These are phyloP conservation scores for Pterois miles DNA, from an alignment of 2,797 vertebrate genomes.

Conservation along the genomic window DNA sequence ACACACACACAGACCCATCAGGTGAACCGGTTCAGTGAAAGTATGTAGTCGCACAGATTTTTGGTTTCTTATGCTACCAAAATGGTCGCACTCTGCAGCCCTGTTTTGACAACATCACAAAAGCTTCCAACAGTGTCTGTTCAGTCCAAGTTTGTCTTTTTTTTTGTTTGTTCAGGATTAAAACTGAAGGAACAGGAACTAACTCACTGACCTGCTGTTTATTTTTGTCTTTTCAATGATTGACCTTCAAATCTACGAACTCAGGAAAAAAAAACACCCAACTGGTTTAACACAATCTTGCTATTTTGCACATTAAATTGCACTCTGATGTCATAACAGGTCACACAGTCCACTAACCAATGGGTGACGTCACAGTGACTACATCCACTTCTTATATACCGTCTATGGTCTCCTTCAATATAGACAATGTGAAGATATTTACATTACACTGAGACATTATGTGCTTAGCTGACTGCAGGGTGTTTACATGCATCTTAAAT, in stretches of 20 bases:
- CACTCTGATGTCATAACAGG: too few relatives aligned
- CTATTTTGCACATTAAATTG: too few relatives aligned
- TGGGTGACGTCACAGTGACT: too few relatives aligned
- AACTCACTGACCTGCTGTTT: background rate
- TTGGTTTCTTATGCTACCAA: too few relatives aligned
- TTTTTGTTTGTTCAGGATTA: slow-evolving; percentile 6
- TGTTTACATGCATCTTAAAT: background rate
- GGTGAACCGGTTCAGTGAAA: too few relatives aligned
- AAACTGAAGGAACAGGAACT: slow-evolving; percentile 23
- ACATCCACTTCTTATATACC: too few relatives aligned
- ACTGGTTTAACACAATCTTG: too few relatives aligned
- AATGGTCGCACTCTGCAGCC: too few relatives aligned
- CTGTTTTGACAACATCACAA: slow-evolving; percentile 21
- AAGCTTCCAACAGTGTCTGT: slow-evolving; percentile 17
- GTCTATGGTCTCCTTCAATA: background rate
- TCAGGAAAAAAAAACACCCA: background rate
- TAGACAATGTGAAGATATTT: background rate
- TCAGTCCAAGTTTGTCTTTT: background rate
- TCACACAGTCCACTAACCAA: too few relatives aligned
- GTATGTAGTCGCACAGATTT: too few relatives aligned
- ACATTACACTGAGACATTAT: background rate
- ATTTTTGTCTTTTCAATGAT: background rate
- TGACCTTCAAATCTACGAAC: background rate
- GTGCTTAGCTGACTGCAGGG: background rate
- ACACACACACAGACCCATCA: too few relatives aligned